Evolutionary conservation across 2,888 invertebrate genomes (phyloP).

Genomic region (Carabus problematicus): DNA sequence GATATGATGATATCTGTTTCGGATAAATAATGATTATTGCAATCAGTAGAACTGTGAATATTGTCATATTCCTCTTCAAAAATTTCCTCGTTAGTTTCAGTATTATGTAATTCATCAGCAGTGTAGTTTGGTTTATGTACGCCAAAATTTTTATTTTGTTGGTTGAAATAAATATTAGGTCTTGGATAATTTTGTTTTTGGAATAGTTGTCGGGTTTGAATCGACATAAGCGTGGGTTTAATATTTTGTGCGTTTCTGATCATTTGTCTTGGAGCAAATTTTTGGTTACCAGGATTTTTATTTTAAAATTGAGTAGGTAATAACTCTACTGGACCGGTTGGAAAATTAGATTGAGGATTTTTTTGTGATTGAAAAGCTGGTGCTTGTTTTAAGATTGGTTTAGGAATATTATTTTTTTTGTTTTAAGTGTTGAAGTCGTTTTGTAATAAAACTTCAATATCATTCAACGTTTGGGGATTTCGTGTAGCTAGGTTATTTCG

Average conservation of each 20-base stretch:
- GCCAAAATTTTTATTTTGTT: conserved; percentile 7
- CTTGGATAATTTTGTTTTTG: conserved; percentile 10
- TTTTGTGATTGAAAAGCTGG: neutral
- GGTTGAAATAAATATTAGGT: conserved; percentile 1
- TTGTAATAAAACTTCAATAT: conserved; percentile 1
- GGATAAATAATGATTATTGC: neutral
- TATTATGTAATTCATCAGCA: conserved; percentile 15
- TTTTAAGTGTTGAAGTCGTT: conserved; percentile 5
- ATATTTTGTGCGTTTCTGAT: conserved; percentile 9
- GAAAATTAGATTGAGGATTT: neutral
- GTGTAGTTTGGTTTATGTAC: conserved; percentile 5
- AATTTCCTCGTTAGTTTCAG: conserved; percentile 5
- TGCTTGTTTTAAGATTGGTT: conserved; percentile 4
- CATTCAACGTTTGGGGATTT: neutral
- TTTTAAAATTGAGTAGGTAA: neutral
- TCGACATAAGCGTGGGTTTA: conserved; percentile 8
- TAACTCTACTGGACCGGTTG: conserved; percentile 1
- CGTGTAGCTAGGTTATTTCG: conserved; percentile 6
- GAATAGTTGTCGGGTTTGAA: conserved; percentile 4
- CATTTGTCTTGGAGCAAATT: neutral
- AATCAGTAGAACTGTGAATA: too few species aligned
- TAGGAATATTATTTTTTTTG: neutral
- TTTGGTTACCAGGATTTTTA: neutral
- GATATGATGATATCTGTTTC: neutral
- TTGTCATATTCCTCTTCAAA: too few species aligned